A percentile compares a stretch with the other conserved stretches of the same genome.
These are phyloP conservation scores for Scaeva pyrastri DNA, from an alignment of 2,888 invertebrate genomes.

Conservation along the genomic window DNA sequence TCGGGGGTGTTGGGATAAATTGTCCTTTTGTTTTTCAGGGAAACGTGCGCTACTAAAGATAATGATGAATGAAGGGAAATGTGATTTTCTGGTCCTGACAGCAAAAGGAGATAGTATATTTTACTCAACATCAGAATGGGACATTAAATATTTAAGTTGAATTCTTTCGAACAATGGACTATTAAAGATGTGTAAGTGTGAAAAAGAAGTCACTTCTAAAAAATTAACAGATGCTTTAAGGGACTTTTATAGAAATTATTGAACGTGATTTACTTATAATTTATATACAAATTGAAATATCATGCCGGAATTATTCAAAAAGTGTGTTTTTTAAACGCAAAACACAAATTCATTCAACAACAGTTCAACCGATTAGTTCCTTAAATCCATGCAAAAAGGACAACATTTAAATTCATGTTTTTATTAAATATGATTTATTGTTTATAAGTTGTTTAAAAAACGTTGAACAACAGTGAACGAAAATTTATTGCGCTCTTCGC, in stretches of 20 bases:
- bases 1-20: slow-evolving; percentile 3
- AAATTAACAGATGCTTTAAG: not conserved
- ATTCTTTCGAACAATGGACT: not conserved
- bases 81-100: slow-evolving; percentile 7
- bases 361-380: no score
- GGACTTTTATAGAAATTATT: not conserved
- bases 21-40: slow-evolving; percentile 9
- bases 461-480: no score
- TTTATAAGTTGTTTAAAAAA: no score
- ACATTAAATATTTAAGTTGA: not conserved
- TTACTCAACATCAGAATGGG: not conserved
- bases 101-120: not conserved
- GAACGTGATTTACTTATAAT: no score
- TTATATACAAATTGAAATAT: no score
- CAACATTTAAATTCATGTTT: no score
- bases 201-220: not conserved
- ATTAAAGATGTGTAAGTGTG: not conserved
- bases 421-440: no score
- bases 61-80: slow-evolving; percentile 17
- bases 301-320: no score
- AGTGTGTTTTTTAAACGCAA: no score
- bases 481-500: no score
- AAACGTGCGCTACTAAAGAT: not conserved
- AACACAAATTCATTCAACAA: no score
- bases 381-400: no score